These are phyloP conservation scores for Isurus oxyrinchus DNA, from an alignment of 2,113 vertebrate species.

Conservation along the genomic window DNA sequence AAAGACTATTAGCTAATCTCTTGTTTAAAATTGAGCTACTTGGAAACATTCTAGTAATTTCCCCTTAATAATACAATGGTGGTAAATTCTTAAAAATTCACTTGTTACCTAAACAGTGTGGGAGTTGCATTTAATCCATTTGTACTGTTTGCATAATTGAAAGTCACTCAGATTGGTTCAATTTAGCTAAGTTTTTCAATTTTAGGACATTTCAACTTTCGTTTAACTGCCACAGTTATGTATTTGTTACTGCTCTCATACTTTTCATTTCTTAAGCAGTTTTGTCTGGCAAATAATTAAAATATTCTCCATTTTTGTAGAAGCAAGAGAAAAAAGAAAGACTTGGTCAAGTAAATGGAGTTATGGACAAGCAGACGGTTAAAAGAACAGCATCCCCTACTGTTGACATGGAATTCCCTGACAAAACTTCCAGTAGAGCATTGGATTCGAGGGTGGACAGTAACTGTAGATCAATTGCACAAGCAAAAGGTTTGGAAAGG, in stretches of 20 bases:
- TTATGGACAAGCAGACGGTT: conserved; percentile 71
- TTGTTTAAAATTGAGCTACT: background rate
- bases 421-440: conserved; percentile 43
- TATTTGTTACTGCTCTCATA: background rate
- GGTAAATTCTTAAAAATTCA: background rate
- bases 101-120: background rate
- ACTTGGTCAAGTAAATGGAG: conserved; percentile 81
- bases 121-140: background rate
- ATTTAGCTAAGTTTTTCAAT: background rate
- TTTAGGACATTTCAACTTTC: background rate
- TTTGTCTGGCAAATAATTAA: background rate
- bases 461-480: conserved; percentile 46
- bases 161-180: background rate
- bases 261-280: background rate
- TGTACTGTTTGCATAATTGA: background rate
- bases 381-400: conserved; percentile 79
- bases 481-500: conserved; percentile 66
- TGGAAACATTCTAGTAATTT: background rate
- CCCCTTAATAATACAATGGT: background rate
- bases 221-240: background rate
- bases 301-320: conserved; percentile 52
- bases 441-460: conserved; percentile 31
- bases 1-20: background rate
- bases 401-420: conserved; percentile 72
- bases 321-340: conserved; percentile 94